Evolutionary conservation across 2,113 vertebrate genomes (phyloP), one percentile per base, ranked within the genome.

Genomic region (Platichthys stellatus): DNA sequence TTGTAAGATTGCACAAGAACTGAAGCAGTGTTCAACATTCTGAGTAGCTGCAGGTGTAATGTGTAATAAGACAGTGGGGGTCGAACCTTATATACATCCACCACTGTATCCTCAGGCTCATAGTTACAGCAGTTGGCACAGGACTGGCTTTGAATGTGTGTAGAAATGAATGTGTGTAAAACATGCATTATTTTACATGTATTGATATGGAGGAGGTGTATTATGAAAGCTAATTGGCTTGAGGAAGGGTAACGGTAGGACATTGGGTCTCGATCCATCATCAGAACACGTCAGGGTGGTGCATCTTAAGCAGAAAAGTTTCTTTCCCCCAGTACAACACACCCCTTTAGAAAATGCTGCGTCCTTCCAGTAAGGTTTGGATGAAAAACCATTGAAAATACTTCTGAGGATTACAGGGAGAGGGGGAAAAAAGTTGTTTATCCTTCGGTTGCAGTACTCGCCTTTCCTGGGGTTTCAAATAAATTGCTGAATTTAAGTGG

Each of bases 1-100:
- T 84, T 80, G 63, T 64, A 64, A 72, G 67, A 76, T 58, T 72
- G 49, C 53, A 20, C 28, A 7, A 31, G 31, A 7, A 31, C 56
- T 67, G n/a, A 40, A 63, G 65, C 17, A 31, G 31, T 31, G 5
- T 7, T 31, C 31, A 31, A 31, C 31, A 31, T 31, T 31, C 31
- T 47, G 43, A 23, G 8, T 49, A 59, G n/a, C 51, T 47, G 26
- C 26, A n/a, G 43, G 49, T 54, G 38, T 18, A 76, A 77, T 26
- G 47, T 26, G 53, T 58, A n/a, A 69, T 74, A 7, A 31, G 72
- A 76, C n/a, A 64, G 15, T 20, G 10, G 38, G 28, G 56, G 14
- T 31, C 18, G 26, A 18, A 63, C 20, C 61, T 43, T 21, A 10
- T 43, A 43, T 40, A 49, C 47, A 15, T 40, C 61, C 21, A 7